phyloP scores from a whole-genome alignment of 2,888 invertebrate species.

The Drosophila eohydei region DNA sequence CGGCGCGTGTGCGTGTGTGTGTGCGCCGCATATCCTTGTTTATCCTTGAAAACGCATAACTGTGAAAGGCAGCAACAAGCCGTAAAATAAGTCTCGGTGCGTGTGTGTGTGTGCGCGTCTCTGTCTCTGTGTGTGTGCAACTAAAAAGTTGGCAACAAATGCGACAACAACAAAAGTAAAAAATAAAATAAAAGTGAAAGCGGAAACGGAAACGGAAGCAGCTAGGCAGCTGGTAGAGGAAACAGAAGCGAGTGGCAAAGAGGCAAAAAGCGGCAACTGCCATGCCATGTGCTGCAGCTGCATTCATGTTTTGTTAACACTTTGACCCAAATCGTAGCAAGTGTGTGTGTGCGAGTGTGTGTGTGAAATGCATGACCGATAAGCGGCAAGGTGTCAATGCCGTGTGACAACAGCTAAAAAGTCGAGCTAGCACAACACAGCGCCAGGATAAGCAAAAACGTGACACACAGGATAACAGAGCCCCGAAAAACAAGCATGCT shows the following conservation, averaged over 20 bases:
- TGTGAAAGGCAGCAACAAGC: conserved; percentile 50
- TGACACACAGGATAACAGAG: conserved; percentile 3
- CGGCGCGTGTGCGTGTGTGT: conserved; percentile 24
- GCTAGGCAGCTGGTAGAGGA: conserved; percentile 27
- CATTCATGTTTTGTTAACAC: conserved; percentile 71
- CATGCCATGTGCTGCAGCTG: conserved; percentile 57
- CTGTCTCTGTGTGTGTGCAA: conserved; percentile 14
- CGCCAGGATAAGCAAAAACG: conserved; percentile 2
- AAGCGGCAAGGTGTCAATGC: conserved; percentile 60
- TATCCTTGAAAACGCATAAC: conserved; percentile 55
- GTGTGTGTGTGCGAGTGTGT: conserved; percentile 9
- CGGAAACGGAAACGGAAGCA: conserved; percentile 54
- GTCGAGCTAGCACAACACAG: conserved; percentile 31
- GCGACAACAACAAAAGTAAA: conserved; percentile 1
- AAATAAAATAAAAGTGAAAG: conserved; percentile 40
- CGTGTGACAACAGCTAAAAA: conserved; percentile 53
- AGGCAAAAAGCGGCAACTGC: conserved; percentile 33
- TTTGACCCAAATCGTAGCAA: conserved; percentile 70
- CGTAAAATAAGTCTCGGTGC: conserved; percentile 41
- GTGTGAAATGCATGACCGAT: conserved; percentile 55
- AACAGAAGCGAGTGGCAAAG: conserved; percentile 27
- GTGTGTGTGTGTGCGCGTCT: not conserved
- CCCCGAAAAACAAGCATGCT: conserved; percentile 13
- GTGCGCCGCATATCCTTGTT: conserved; percentile 43
- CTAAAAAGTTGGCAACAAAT: conserved; percentile 45